Conservation (phyloP, 2,888 invertebrate genomes). For the Ceramica pisi region DNA sequence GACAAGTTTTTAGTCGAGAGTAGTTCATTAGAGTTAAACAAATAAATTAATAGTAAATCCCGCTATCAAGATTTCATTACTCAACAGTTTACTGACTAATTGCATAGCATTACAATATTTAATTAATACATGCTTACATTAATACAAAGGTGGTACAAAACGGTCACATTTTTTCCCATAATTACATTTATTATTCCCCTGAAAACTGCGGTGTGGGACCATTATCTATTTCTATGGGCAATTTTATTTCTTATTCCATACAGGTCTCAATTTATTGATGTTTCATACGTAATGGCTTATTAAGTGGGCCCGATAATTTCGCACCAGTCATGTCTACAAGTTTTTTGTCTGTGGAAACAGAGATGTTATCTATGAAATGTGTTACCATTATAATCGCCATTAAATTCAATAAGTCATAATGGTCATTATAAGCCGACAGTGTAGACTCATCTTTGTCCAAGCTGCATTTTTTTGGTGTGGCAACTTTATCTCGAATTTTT, state of each 20-base stretch:
- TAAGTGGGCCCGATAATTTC: conserved; percentile 72
- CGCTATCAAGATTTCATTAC: conserved; percentile 9
- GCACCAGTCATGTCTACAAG: conserved; percentile 70
- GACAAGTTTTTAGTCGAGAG: no score
- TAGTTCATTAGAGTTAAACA: not conserved
- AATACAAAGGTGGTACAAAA: conserved; percentile 29
- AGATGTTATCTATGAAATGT: conserved; percentile 64
- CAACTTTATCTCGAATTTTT: conserved; percentile 22
- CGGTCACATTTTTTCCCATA: conserved; percentile 43
- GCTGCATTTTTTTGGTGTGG: conserved; percentile 15
- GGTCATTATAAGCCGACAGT: conserved; percentile 20
- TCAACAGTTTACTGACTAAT: conserved; percentile 32
- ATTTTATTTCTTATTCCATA: conserved; percentile 63
- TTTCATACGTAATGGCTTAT: conserved; percentile 63
- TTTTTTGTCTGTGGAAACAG: conserved; percentile 59
- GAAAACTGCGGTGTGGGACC: conserved; percentile 35
- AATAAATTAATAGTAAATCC: not conserved
- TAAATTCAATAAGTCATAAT: conserved; percentile 39
- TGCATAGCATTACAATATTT: conserved; percentile 47
- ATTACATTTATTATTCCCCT: conserved; percentile 44
- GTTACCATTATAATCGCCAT: conserved; percentile 59
- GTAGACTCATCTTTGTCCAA: conserved; percentile 3
- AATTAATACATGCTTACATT: conserved; percentile 42
- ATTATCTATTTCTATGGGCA: conserved; percentile 48
- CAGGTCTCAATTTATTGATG: conserved; percentile 66